These are phyloP conservation scores for Pachliopta kotzebuea DNA, from an alignment of 2,888 invertebrate species.

Conservation along the genomic window DNA sequence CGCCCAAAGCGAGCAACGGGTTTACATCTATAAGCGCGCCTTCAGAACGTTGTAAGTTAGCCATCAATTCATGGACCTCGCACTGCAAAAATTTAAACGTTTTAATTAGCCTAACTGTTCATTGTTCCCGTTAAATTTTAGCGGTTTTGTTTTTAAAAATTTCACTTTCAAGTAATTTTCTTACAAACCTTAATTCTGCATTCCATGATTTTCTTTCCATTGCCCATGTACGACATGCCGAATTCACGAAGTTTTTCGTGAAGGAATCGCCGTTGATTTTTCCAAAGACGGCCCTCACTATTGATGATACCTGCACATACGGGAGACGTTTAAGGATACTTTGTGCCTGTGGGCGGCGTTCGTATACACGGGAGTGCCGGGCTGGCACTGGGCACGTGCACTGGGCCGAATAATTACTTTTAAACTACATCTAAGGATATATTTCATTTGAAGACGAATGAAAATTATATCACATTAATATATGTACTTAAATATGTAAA, in stretches of 20 bases:
- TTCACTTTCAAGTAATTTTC: constrained; percentile 20
- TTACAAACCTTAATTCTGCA: constrained; percentile 88
- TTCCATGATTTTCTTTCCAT: constrained; percentile 91
- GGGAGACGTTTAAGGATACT: constrained; percentile 42
- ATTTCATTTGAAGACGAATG: not conserved
- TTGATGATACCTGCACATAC: constrained; percentile 89
- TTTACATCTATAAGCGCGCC: constrained; percentile 88
- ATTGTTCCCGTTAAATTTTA: constrained; percentile 9
- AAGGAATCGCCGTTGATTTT: constrained; percentile 92
- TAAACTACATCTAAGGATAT: not conserved
- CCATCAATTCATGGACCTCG: constrained; percentile 88
- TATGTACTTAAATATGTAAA: too few relatives aligned
- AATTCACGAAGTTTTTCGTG: constrained; percentile 92
- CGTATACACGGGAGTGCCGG: constrained; percentile 36
- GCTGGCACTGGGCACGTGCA: constrained; percentile 44
- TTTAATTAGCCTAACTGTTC: constrained; percentile 27
- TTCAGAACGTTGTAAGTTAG: constrained; percentile 81
- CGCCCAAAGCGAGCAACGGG: constrained; percentile 87
- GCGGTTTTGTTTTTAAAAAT: constrained; percentile 7
- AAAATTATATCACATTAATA: not conserved
- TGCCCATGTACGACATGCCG: constrained; percentile 93
- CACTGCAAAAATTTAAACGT: constrained; percentile 68
- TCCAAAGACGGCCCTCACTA: constrained; percentile 94
- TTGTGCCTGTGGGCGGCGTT: constrained; percentile 58
- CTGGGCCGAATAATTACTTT: constrained; percentile 55